Conservation (phyloP, 2,113 vertebrate genomes). For the Trachemys scripta region DNA sequence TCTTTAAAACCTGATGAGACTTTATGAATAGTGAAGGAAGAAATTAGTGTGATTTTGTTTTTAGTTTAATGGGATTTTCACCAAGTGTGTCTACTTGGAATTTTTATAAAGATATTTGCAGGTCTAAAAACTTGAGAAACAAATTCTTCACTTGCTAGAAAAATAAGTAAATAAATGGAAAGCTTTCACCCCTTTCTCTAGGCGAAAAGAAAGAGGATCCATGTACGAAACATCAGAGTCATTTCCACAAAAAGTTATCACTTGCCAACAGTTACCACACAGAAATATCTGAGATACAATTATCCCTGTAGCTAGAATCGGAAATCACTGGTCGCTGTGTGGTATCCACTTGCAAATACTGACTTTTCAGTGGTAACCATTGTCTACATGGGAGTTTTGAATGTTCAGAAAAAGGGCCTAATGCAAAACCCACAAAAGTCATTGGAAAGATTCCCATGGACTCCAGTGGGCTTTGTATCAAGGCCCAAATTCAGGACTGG, state of each 20-base stretch:
- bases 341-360: neutral
- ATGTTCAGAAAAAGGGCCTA: neutral
- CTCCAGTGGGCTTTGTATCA: neutral
- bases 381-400: neutral
- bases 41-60: fast-evolving
- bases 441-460: neutral
- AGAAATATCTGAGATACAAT: neutral
- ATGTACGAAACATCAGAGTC: slow-evolving; percentile 69
- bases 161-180: slow-evolving; percentile 64
- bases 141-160: slow-evolving; percentile 44
- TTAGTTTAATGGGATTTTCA: neutral
- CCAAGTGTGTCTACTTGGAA: neutral
- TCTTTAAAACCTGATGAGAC: neutral
- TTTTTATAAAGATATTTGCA: neutral
- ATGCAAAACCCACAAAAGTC: neutral
- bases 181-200: slow-evolving; percentile 63
- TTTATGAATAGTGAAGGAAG: neutral
- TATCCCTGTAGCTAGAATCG: slow-evolving; percentile 3
- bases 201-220: slow-evolving; percentile 63
- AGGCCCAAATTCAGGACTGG: neutral
- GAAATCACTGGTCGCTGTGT: neutral
- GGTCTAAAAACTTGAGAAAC: neutral
- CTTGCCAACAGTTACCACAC: slow-evolving; percentile 51
- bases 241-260: slow-evolving; percentile 50
- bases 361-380: neutral